phyloP scores from a whole-genome alignment of 2,797 vertebrate genomes.

The Tiaroga cobitis region DNA sequence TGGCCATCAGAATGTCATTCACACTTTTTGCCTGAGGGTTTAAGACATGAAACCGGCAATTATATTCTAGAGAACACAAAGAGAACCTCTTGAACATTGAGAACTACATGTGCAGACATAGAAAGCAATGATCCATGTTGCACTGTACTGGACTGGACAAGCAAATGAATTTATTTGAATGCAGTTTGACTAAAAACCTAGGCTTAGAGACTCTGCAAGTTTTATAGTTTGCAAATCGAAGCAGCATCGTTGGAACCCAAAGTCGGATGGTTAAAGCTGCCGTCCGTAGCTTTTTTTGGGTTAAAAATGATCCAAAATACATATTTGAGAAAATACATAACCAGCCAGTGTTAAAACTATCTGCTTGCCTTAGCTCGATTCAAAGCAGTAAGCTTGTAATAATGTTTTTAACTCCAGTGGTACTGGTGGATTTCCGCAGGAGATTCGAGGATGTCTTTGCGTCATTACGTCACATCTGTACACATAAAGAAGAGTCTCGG shows the following conservation, averaged over 20 bases:
- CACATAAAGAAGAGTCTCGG: too few species aligned
- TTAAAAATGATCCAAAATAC: too few species aligned
- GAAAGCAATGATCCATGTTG: conserved; percentile 5
- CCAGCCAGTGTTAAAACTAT: too few species aligned
- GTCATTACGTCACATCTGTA: too few species aligned
- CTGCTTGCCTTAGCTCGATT: too few species aligned
- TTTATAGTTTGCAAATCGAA: conserved; percentile 5
- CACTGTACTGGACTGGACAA: conserved; percentile 6
- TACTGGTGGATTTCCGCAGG: too few species aligned
- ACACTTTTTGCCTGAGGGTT: conserved; percentile 19
- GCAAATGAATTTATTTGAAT: conserved; percentile 28
- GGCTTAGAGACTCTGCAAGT: conserved; percentile 15
- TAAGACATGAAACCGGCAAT: conserved; percentile 16
- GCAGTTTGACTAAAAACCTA: conserved; percentile 40
- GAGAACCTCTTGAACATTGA: background rate
- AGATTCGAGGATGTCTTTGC: too few species aligned
- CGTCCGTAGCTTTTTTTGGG: too few species aligned
- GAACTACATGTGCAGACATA: background rate
- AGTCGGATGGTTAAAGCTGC: conserved; percentile 2
- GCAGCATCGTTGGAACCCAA: background rate
- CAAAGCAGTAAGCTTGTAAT: too few species aligned
- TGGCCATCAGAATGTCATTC: background rate
- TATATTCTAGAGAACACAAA: conserved; percentile 18
- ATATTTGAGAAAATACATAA: too few species aligned
- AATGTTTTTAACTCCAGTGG: too few species aligned